Evolutionary conservation across 2,113 vertebrate species (phyloP).

Genomic region (Sinocyclocheilus anshuiensis): DNA sequence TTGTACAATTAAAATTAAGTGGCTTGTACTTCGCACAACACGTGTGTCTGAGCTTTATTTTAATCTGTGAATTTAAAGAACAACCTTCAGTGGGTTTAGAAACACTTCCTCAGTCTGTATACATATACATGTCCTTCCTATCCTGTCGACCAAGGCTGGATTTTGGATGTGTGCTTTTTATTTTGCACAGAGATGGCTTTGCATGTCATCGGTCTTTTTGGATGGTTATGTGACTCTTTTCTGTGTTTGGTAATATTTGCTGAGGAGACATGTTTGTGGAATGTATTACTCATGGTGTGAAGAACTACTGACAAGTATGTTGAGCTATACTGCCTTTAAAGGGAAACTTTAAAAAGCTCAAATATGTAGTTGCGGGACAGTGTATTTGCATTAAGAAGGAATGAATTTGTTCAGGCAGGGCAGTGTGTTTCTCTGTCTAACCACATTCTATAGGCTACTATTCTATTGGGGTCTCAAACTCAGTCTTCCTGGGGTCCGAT

Average conservation of each 20-base stretch:
- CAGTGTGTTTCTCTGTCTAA: not conserved
- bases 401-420: not conserved
- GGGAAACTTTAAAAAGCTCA: constrained; percentile 2
- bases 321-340: constrained; percentile 14
- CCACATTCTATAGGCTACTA: not conserved
- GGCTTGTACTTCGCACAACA: not conserved
- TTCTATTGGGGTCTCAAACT: not conserved
- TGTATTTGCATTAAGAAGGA: constrained; percentile 12
- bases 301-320: not conserved
- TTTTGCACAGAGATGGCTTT: not conserved
- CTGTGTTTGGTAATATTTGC: not conserved
- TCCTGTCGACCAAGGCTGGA: not conserved
- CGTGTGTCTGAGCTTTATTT: not conserved
- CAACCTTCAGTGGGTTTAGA: constrained; percentile 6
- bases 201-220: not conserved
- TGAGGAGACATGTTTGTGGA: not conserved
- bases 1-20: not conserved
- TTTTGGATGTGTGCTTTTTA: not conserved
- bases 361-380: not conserved
- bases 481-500: not conserved
- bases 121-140: not conserved
- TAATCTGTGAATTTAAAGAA: not conserved
- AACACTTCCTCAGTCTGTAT: not conserved
- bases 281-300: not conserved
- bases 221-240: not conserved